Percentiles rank a stretch among this genome's conserved stretches.
These are phyloP conservation scores for Malacoctenus gilli DNA, from an alignment of 2,797 vertebrate species.

Conservation along the genomic window DNA sequence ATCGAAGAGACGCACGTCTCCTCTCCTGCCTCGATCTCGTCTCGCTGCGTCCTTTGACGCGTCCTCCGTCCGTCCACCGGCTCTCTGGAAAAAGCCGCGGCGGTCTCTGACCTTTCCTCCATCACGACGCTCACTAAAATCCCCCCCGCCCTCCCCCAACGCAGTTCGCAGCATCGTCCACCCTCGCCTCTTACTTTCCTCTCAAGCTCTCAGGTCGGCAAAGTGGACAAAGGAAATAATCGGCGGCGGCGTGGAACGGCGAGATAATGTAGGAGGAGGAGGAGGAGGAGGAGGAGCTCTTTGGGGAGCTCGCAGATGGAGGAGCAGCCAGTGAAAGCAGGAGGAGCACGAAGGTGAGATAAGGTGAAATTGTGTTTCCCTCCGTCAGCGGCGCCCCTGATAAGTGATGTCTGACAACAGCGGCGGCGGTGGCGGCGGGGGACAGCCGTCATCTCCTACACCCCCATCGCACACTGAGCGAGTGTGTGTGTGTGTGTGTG, in stretches of 20 bases:
- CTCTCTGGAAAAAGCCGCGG: too few species aligned
- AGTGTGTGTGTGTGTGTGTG: slow-evolving; percentile 13
- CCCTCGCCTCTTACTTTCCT: too few species aligned
- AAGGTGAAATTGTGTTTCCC: slow-evolving; percentile 61
- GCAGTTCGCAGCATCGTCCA: too few species aligned
- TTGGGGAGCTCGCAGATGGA: slow-evolving; percentile 30
- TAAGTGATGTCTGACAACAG: slow-evolving; percentile 70
- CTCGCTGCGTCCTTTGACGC: too few species aligned
- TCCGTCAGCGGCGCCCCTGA: slow-evolving; percentile 42
- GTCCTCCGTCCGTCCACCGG: too few species aligned
- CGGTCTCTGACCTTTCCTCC: too few species aligned
- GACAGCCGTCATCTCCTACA: slow-evolving; percentile 47
- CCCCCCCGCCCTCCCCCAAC: too few species aligned
- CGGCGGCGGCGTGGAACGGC: slow-evolving; percentile 49
- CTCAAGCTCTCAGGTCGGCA: too few species aligned
- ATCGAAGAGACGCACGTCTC: too few species aligned
- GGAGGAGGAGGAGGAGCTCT: slow-evolving; percentile 20
- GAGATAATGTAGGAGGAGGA: slow-evolving; percentile 28
- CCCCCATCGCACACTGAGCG: slow-evolving; percentile 45
- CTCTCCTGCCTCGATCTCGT: too few species aligned
- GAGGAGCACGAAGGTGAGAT: slow-evolving; percentile 53
- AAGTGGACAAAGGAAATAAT: too few species aligned
- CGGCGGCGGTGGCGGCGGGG: slow-evolving; percentile 46
- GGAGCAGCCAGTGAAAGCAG: slow-evolving; percentile 15
- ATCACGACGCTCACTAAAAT: too few species aligned